Base-by-base conservation (phyloP, 2,797 vertebrate species). In the Halcyon badia region DNA sequence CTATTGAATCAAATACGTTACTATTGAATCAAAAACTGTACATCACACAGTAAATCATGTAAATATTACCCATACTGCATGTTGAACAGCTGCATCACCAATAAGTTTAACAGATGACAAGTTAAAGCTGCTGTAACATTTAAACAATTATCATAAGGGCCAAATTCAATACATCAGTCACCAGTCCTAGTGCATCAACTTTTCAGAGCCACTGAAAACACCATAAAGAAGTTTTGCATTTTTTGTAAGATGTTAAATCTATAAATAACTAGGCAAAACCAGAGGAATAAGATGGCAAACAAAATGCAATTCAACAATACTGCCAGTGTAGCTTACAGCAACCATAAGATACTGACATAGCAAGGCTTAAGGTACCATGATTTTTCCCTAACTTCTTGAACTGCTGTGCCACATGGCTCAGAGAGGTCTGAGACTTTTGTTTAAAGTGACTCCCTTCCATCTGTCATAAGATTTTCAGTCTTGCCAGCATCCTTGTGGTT, bases 31-130 rank as follows among this genome's bases (percentile, higher is more conserved):
- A 98, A 97, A 98, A 97, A 94, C 83, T 91, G 92, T 97, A 91
- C 87, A 87, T 97, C 97, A 97, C 97, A 92, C 95, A 97, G 97
- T 98, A 98, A 98, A 98, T 98, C 98, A 98, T 97, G 96, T 97
- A 98, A 98, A 97, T 97, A 98, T 98, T 97, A 97, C 95, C 95
- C 89, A 94, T 92, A 90, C 91, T 97, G 96, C 96, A 96, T 41
- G 52, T 95, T 95, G 92, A 98, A 95, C 87, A 97, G 96, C 96
- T 92, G 96, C 94, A 96, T 98, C 95, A 94, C 97, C 97, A 96
- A 94, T 98, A 97, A 89, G 71, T 97, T 97, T 98, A 98, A 97
- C 96, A 98, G 97, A 98, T 94, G 95, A 97, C 97, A 94, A 97
- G 96, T 98, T 97, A 97, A 98, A 98, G 70, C 97, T 71, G 93